Percentiles rank a stretch among this genome's conserved stretches.
Evolutionary conservation across 2,888 invertebrate genomes (phyloP).

Genomic region (Pandemis cinnamomeana): DNA sequence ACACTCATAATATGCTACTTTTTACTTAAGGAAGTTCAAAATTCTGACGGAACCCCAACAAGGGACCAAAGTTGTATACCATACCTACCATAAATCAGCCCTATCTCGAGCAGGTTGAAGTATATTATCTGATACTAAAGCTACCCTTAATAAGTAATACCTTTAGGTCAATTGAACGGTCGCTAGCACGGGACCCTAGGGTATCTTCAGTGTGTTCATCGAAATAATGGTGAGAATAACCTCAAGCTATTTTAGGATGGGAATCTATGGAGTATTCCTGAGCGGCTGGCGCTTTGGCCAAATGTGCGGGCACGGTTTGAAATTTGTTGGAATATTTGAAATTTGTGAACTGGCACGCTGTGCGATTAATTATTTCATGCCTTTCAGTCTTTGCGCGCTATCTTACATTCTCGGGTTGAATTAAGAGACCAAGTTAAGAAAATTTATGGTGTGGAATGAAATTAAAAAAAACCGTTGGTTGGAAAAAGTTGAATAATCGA

Average conservation of each 20-base stretch:
- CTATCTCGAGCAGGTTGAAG: background rate
- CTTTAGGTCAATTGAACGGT: background rate
- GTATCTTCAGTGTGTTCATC: background rate
- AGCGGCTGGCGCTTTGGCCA: background rate
- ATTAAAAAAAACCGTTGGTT: too few relatives aligned
- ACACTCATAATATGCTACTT: too few relatives aligned
- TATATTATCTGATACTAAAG: background rate
- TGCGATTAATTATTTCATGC: background rate
- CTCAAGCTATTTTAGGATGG: conserved; percentile 9
- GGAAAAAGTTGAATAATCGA: too few relatives aligned
- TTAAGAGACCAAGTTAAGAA: background rate
- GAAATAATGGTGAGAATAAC: conserved; percentile 3
- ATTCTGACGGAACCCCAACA: too few relatives aligned
- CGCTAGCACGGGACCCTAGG: background rate
- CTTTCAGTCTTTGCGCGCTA: background rate
- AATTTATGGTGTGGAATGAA: too few relatives aligned
- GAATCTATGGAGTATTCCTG: background rate
- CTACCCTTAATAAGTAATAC: background rate
- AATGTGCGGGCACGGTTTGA: background rate
- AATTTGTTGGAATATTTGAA: background rate
- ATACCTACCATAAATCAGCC: background rate
- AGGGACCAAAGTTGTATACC: background rate
- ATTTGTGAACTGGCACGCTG: background rate
- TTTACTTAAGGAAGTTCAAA: too few relatives aligned
- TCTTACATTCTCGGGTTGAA: background rate